A percentile compares a stretch with the other conserved stretches of the same genome.
Evolutionary conservation across 2,113 vertebrate genomes (phyloP).

Genomic region (Takifugu flavidus): DNA sequence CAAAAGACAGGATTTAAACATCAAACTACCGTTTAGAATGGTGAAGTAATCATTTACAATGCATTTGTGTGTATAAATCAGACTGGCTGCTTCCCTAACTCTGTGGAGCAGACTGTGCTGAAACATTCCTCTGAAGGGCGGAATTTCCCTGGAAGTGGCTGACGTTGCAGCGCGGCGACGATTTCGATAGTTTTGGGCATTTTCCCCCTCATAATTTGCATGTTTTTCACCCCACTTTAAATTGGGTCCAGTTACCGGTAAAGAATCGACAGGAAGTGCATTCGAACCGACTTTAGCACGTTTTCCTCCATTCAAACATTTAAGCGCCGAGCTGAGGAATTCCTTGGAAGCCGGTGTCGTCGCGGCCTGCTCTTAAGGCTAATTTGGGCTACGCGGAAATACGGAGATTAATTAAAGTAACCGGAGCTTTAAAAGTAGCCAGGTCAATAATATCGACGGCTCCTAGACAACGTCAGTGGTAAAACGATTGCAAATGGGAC

Average conservation of each 20-base stretch:
- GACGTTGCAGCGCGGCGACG: neutral
- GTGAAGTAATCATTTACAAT: too few species aligned
- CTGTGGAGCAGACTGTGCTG: neutral
- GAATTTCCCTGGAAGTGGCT: neutral
- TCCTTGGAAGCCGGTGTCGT: slow-evolving; percentile 5
- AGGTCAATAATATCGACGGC: rapidly evolving
- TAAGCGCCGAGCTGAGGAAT: rapidly evolving
- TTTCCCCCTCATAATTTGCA: too few species aligned
- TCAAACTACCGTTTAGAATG: too few species aligned
- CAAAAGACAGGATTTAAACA: too few species aligned
- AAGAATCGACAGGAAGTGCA: too few species aligned
- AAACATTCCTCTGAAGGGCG: slow-evolving; percentile 18
- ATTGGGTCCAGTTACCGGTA: too few species aligned
- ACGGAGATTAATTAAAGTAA: neutral
- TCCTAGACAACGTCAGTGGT: rapidly evolving
- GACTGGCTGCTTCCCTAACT: too few species aligned
- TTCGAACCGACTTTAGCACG: neutral
- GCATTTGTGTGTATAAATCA: too few species aligned
- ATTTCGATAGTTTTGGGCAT: neutral
- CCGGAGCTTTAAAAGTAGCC: neutral
- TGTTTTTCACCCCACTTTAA: too few species aligned
- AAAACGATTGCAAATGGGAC: too few species aligned
- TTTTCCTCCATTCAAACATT: neutral
- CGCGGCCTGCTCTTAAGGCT: slow-evolving; percentile 57
- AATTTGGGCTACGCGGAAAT: neutral